A percentile compares a stretch with the other conserved stretches of the same genome.
These are phyloP conservation scores for Plectrocnemia conspersa DNA, from an alignment of 1,140 invertebrate genomes.

Conservation along the genomic window DNA sequence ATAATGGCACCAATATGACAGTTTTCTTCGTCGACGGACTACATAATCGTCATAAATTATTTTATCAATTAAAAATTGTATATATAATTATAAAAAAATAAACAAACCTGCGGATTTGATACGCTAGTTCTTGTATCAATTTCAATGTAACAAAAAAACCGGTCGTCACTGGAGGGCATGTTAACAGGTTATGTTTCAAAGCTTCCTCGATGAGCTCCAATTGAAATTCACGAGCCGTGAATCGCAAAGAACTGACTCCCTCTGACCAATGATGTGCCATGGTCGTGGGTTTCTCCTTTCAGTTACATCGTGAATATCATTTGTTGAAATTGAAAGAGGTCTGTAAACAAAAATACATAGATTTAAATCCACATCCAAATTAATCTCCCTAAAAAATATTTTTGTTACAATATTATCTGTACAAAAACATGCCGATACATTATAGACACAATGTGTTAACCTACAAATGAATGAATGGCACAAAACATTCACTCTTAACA, in stretches of 20 bases:
- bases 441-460: no score
- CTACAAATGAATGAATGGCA: no score
- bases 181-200: slow-evolving; percentile 74
- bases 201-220: slow-evolving; percentile 79
- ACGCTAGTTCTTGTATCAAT: slow-evolving; percentile 72
- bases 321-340: no score
- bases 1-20: slow-evolving; percentile 36
- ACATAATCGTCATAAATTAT: slow-evolving; percentile 2
- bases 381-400: no score
- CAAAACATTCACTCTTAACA: no score
- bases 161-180: slow-evolving; percentile 73
- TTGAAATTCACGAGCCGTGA: slow-evolving; percentile 72
- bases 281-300: background rate
- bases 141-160: slow-evolving; percentile 85
- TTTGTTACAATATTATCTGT: no score
- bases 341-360: no score
- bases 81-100: slow-evolving; percentile 5
- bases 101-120: slow-evolving; percentile 47
- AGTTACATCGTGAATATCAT: background rate
- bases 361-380: no score
- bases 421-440: no score
- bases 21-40: slow-evolving; percentile 21
- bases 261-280: slow-evolving; percentile 43
- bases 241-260: slow-evolving; percentile 49
- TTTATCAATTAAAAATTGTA: background rate